phyloP scores from a whole-genome alignment of 2,113 vertebrate genomes.

The Pelusios castaneus region DNA sequence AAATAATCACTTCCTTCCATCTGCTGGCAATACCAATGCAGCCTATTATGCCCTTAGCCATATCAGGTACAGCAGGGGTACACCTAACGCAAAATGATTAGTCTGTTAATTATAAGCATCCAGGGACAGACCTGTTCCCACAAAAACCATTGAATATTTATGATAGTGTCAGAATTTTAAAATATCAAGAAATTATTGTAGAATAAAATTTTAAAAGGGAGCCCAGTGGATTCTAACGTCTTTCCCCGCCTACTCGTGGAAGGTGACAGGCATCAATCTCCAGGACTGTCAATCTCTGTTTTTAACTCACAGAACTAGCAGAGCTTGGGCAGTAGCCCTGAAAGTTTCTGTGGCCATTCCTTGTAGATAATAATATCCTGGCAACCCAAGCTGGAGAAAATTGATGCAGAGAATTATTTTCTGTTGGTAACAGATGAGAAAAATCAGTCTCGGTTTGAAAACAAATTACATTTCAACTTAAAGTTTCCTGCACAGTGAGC shows the following conservation, averaged over 20 bases:
- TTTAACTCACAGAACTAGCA: neutral
- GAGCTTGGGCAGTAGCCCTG: neutral
- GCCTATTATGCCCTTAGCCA: no score
- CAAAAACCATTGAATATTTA: neutral
- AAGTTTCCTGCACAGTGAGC: conserved; percentile 12
- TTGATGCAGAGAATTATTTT: neutral
- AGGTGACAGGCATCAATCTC: neutral
- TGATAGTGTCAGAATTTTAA: conserved; percentile 20
- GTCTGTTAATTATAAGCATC: neutral
- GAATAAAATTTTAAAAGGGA: conserved; percentile 13
- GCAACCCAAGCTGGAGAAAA: neutral
- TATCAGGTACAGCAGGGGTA: neutral
- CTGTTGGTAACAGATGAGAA: neutral
- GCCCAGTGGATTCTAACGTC: neutral
- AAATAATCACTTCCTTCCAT: no score
- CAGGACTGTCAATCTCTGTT: neutral
- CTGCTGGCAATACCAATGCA: no score
- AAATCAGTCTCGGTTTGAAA: conserved; percentile 15
- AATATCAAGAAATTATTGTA: conserved; percentile 19
- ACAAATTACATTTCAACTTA: conserved; percentile 6
- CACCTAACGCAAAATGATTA: neutral
- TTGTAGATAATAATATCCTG: neutral
- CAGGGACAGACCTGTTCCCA: neutral
- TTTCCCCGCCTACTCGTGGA: neutral
- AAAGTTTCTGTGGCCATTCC: neutral